Evolutionary conservation across 2,888 invertebrate genomes (phyloP), one percentile per base, ranked within the genome.

Genomic region (Prosopocoilus inquinatus): DNA sequence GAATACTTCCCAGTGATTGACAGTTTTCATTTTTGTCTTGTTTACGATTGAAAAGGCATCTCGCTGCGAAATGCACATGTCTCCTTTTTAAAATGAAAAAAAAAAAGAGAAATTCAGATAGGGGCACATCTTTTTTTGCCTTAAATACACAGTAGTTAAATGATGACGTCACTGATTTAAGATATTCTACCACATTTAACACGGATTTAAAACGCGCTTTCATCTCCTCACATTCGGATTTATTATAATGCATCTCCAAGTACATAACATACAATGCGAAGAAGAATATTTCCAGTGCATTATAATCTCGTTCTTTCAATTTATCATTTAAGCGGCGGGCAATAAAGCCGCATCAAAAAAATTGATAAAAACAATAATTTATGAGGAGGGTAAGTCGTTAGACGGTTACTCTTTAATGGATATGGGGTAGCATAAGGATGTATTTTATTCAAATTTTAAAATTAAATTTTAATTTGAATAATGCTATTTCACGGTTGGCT

Each of bases 1-100:
- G 60, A 57, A 54, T 54, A 55, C 56, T 46, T 47, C 52, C 53
- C 53, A 43, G 59, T 64, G 67, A 67, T 60, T 67, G 67, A 65
- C 67, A 65, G 61, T 63, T 61, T 65, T 65, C 65, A 64, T 64
- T 63, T 62, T 59, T 64, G 62, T 57, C 61, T 62, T 63, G 62
- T 63, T 65, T 65, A 62, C 63, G 60, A 63, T 62, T 65, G 56
- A 59, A 62, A 61, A 60, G 60, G 47, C 49, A 56, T 61, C 50
- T 58, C 54, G 56, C 38, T 48, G 53, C 50, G 44, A 52, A 61
- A 60, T 56, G 50, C 59, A 58, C 48, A 55, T 59, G 57, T 58
- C 58, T 49, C 39, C 39, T 58, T 60, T 54, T 53, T 55, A 53
- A 53, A 59, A 59, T 53, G 53, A 44, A 59, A 49, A 44, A 41